Conservation (phyloP, 1,140 invertebrate genomes). For the Ptiloglossa arizonensis region DNA sequence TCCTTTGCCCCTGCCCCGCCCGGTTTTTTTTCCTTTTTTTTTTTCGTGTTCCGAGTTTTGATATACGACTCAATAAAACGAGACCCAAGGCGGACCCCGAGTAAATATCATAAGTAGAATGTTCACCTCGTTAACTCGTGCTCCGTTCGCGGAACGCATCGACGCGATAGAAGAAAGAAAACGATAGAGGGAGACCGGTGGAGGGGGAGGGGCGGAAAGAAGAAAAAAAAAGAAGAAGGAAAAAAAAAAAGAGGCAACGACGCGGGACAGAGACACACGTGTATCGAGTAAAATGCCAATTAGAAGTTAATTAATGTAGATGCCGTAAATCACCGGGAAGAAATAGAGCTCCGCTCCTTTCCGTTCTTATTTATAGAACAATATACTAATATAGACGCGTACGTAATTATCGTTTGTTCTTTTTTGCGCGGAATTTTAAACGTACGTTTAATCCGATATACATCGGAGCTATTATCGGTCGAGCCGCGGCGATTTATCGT, state of each 20-base stretch:
- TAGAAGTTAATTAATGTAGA: conserved; percentile 69
- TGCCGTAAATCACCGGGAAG: conserved; percentile 21
- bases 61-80: conserved; percentile 79
- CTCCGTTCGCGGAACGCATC: conserved; percentile 29
- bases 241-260: neutral
- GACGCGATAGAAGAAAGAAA: neutral
- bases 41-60: conserved; percentile 60
- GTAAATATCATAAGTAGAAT: conserved; percentile 79
- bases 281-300: conserved; percentile 58
- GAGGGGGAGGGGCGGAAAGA: neutral
- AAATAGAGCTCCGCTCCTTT: neutral
- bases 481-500: too few species aligned
- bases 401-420: neutral
- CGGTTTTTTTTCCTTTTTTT: neutral
- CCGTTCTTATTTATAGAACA: neutral
- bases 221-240: neutral
- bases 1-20: conserved; percentile 5
- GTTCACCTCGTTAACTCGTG: conserved; percentile 76
- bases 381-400: neutral
- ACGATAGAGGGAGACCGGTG: neutral
- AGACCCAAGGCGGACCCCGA: conserved; percentile 69
- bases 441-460: neutral
- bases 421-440: neutral
- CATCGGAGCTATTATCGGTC: too few species aligned
- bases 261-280: conserved; percentile 14